Base-by-base conservation (phyloP, 2,797 vertebrate genomes). In the Tapera naevia region DNA sequence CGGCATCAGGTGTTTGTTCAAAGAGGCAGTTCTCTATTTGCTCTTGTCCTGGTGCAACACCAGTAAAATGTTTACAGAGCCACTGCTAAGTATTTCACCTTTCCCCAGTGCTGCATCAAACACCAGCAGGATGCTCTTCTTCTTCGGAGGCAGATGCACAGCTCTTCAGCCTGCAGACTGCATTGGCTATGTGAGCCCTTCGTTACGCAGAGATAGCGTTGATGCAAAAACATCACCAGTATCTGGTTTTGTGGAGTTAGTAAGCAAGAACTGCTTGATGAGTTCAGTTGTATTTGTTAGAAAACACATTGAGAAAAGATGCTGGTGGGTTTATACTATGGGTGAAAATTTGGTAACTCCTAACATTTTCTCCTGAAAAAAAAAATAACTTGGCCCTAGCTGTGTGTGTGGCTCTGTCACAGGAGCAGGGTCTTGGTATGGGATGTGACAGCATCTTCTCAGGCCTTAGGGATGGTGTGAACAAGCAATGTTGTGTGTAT, bases 351-450 rank as follows among this genome's bases (percentile, higher is more conserved):
- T 48, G 22, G 46, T 48, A 46, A 48, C 46, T 48, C 46, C 24
- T 30, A 61, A 27, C 15, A 2, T 25, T 27, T 50, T 64, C 35
- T 62, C 48, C 30, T 7, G 4, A 39, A 32, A 13, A 18, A 54
- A 33, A 30, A 28, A 15, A 18, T 64, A 50, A 62, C 5, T 10
- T 4, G 23, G 28, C 16, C 39, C 23, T 8, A 21, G 17, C 39
- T n/a, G 28, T 17, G 15, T 28, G 51, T 2, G 4, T 1, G 51
- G 37, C 18, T 43, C 30, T 12, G 0, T 1, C 24, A 2, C 0
- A 4, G 21, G 41, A 24, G 13, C 27, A 10, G 33, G n/a, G 15
- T 2, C 15, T 4, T 4, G 33, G 54, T 3, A 48, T 5, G 11
- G 46, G 39, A 5, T 14, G 8, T 48, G 46, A 23, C 46, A 48